These are phyloP conservation scores for Cygnus buccinator DNA, from an alignment of 2,113 vertebrate genomes.

Conservation along the genomic window DNA sequence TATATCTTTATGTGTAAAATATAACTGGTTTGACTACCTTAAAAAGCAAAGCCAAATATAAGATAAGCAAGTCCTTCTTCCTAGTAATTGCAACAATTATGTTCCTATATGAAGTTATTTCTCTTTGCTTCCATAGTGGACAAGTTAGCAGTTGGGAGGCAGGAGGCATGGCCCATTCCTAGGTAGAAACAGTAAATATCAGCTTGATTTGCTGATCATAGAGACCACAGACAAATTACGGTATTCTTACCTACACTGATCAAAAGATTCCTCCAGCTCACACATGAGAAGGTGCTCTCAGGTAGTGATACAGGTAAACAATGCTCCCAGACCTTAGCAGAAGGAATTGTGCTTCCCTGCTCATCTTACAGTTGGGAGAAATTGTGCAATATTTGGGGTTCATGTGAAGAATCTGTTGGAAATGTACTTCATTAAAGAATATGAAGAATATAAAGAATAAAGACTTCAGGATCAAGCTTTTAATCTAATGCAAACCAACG, in stretches of 20 bases:
- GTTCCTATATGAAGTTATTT: background rate
- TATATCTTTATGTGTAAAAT: background rate
- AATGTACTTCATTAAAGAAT: background rate
- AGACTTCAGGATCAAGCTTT: background rate
- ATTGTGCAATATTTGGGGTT: background rate
- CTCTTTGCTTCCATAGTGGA: background rate
- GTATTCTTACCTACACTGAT: background rate
- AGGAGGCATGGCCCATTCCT: background rate
- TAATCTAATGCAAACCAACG: background rate
- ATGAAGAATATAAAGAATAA: background rate
- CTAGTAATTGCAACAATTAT: background rate
- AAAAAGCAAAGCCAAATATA: background rate
- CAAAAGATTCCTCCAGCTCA: background rate
- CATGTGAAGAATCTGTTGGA: background rate
- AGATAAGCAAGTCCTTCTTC: background rate
- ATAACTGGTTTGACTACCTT: background rate
- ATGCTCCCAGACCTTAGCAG: background rate
- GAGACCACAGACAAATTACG: background rate
- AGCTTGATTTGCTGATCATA: background rate
- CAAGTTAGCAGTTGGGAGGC: background rate
- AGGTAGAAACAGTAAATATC: background rate
- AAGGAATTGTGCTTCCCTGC: background rate
- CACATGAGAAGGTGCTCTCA: background rate
- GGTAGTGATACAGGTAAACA: background rate
- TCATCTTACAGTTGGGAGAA: background rate